Conservation (phyloP, 2,888 invertebrate species). For the Vesta saturnalis region DNA sequence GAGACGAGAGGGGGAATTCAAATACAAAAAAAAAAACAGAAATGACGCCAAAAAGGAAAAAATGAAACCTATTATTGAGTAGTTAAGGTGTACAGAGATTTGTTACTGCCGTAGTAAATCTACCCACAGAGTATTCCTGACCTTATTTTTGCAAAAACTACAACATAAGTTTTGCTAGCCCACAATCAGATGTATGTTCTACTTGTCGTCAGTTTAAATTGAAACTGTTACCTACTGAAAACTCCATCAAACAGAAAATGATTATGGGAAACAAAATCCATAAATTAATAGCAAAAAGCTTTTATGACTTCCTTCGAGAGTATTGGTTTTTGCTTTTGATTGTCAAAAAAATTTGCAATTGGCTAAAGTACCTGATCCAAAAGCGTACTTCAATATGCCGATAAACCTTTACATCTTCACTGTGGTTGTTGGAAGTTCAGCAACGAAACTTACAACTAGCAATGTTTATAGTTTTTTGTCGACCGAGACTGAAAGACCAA, state of each 20-base stretch:
- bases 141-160: neutral
- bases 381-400: conserved; percentile 53
- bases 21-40: neutral
- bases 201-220: neutral
- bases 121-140: too few relatives aligned
- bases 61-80: conserved; percentile 14
- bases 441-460: conserved; percentile 31
- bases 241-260: neutral
- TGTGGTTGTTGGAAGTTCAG: conserved; percentile 50
- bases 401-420: conserved; percentile 54
- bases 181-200: neutral
- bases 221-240: too few relatives aligned
- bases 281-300: conserved; percentile 2
- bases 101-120: conserved; percentile 20
- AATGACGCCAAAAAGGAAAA: neutral
- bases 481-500: conserved; percentile 43
- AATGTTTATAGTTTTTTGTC: conserved; percentile 13
- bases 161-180: neutral
- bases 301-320: conserved; percentile 15
- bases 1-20: too few relatives aligned
- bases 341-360: conserved; percentile 53
- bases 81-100: conserved; percentile 13
- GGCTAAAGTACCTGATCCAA: conserved; percentile 53
- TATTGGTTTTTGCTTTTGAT: conserved; percentile 48
- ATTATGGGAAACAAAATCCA: neutral